phyloP scores from a whole-genome alignment of 2,797 vertebrate species.

The Haliaeetus vocifer region DNA sequence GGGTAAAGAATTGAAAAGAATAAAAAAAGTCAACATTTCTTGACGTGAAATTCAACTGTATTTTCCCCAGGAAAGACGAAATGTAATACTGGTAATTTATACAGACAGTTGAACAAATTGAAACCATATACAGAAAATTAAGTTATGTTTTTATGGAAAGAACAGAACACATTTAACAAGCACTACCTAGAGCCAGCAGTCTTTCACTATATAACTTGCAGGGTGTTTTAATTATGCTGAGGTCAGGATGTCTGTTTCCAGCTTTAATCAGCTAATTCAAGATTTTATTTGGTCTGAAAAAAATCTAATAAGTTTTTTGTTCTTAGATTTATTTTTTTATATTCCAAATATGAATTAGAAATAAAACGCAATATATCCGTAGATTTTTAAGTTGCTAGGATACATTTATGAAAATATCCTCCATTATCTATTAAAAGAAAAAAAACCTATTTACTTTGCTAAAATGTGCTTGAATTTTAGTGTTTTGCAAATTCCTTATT shows the following conservation, averaged over 20 bases:
- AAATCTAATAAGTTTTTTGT: background rate
- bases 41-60: slow-evolving; percentile 43
- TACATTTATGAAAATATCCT: background rate
- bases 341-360: background rate
- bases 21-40: background rate
- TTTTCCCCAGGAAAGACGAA: slow-evolving; percentile 57
- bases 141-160: slow-evolving; percentile 60
- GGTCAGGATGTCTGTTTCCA: slow-evolving; percentile 43
- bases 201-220: slow-evolving; percentile 19
- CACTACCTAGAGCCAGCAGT: slow-evolving; percentile 34
- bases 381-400: background rate
- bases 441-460: background rate
- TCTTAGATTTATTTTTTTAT: background rate
- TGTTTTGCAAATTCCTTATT: background rate
- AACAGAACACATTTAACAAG: slow-evolving; percentile 55
- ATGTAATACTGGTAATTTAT: slow-evolving; percentile 48
- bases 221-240: slow-evolving; percentile 48
- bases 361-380: background rate
- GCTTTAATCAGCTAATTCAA: slow-evolving; percentile 32
- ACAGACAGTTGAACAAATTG: slow-evolving; percentile 61
- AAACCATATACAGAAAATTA: slow-evolving; percentile 60
- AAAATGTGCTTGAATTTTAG: background rate
- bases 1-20: slow-evolving; percentile 41
- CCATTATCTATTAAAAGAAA: background rate
- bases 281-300: background rate